A percentile compares a stretch with the other conserved stretches of the same genome.
phyloP scores from a whole-genome alignment of 2,888 invertebrate genomes.

The Anodontia alba region DNA sequence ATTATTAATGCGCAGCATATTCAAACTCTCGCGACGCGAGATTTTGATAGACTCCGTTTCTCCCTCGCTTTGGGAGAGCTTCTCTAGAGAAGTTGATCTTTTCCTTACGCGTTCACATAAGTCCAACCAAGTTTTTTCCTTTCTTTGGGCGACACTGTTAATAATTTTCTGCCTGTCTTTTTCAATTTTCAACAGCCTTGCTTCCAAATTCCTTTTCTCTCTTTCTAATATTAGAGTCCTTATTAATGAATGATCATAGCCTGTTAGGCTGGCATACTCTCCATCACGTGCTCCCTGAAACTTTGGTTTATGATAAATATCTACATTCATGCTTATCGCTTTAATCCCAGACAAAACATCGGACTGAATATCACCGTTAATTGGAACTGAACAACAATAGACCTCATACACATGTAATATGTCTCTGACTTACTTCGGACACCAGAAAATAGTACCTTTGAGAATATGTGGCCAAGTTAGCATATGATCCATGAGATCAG shows the following conservation, averaged over 20 bases:
- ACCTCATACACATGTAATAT: no score
- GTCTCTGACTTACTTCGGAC: no score
- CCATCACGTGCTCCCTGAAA: not conserved
- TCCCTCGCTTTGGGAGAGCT: slow-evolving; percentile 19
- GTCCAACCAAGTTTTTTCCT: slow-evolving; percentile 37
- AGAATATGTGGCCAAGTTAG: no score
- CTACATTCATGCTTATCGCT: no score
- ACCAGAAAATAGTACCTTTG: no score
- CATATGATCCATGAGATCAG: no score
- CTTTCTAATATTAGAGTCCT: slow-evolving; percentile 24
- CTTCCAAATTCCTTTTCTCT: slow-evolving; percentile 32
- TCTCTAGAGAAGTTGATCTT: slow-evolving; percentile 28
- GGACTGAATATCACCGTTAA: no score
- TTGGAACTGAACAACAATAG: no score
- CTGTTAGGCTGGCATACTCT: not conserved
- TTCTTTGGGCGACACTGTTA: slow-evolving; percentile 24
- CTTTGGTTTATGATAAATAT: not conserved
- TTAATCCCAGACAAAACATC: no score
- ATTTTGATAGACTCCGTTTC: slow-evolving; percentile 39
- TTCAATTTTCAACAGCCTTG: slow-evolving; percentile 31
- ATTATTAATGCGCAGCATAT: slow-evolving; percentile 25
- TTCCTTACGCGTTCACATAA: slow-evolving; percentile 34
- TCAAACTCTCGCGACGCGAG: slow-evolving; percentile 38
- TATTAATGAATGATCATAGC: not conserved
- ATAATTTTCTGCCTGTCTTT: slow-evolving; percentile 33